Base-by-base conservation (phyloP, 2,888 invertebrate species). In the Drosophila neonasuta region DNA sequence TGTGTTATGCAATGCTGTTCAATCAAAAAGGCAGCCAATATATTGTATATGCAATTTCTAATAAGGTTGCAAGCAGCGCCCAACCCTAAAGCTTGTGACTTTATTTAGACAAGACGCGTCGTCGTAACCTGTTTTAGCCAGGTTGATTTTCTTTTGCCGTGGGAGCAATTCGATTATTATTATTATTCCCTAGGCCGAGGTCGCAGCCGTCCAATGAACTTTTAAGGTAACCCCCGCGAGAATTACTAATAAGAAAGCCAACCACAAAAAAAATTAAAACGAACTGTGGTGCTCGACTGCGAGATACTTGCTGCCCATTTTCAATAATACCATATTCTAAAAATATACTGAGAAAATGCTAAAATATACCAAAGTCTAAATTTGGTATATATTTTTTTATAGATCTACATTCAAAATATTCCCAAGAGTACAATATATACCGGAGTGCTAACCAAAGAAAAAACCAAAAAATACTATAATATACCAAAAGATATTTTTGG, bases 1-100 rank as follows among this genome's bases (percentile, higher is more conserved):
- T 41, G 59, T 24, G 68, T 81, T 87, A 81, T 81, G 86, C 86
- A 81, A 81, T 46, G 34, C 32, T 42, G 10, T 20, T 20, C 36
- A 75, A 84, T 72, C 80, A 67, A 75, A 83, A 83, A 74, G 77
- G 68, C 71, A 52, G 39, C 41, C 75, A 68, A 65, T 75, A 52
- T 24, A 24, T 24, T 24, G 24, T 24, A 36, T 36, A 36, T 36
- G 10, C 11, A 77, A 77, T 74, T 2, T 80, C 64, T 72, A 80
- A 80, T 80, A 74, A 80, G 80, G 78, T 67, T 48, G 29, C 20
- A 24, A 13, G 20, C 20, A 32, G 30, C 36, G 30, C 48, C 48
- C 29, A 50, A 64, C 67, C 70, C 67, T 0, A 60, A 61, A 60
- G 55, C 68, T 71, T 77, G 24, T 24, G 72, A 59, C 83, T 86